phyloP scores from a whole-genome alignment of 2,888 invertebrate species.

The Megastigmus dorsalis region DNA sequence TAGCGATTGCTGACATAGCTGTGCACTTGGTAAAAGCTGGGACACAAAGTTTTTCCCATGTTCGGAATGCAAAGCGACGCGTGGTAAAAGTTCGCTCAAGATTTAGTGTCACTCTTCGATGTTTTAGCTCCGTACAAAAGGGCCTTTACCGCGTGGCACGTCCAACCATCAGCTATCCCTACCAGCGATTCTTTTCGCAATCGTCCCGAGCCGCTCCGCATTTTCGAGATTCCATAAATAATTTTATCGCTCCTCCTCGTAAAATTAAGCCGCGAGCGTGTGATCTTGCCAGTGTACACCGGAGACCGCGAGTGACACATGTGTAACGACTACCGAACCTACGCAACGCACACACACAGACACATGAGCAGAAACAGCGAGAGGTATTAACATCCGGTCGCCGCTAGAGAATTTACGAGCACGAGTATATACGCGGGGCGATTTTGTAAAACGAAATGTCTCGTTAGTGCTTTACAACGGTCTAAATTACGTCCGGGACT shows the following conservation, averaged over 20 bases:
- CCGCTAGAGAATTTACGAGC: conserved; percentile 65
- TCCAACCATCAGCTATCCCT: too few relatives aligned
- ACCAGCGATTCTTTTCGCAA: too few relatives aligned
- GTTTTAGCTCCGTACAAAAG: too few relatives aligned
- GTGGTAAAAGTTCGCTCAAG: too few relatives aligned
- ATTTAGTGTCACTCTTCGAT: too few relatives aligned
- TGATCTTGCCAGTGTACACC: conserved; percentile 11
- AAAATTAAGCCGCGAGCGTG: conserved; percentile 35
- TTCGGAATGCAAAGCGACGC: too few relatives aligned
- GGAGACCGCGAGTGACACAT: conserved; percentile 7
- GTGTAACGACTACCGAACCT: conserved; percentile 41
- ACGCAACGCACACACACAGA: conserved; percentile 5
- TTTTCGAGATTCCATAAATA: conserved; percentile 36
- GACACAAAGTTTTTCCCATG: too few relatives aligned
- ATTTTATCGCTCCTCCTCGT: conserved; percentile 39
- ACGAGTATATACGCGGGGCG: conserved; percentile 63
- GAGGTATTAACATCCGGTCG: conserved; percentile 70
- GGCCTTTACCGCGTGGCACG: too few relatives aligned
- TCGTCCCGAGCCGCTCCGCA: too few relatives aligned
- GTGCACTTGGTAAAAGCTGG: too few relatives aligned
- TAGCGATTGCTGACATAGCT: too few relatives aligned
- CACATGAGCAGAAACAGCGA: not conserved
- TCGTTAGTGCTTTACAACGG: conserved; percentile 72
- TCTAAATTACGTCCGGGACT: conserved; percentile 69
- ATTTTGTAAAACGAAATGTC: conserved; percentile 73